Percentiles rank a stretch among this genome's conserved stretches.
phyloP scores from a whole-genome alignment of 2,797 vertebrate species.

The Sandelia bainsii region DNA sequence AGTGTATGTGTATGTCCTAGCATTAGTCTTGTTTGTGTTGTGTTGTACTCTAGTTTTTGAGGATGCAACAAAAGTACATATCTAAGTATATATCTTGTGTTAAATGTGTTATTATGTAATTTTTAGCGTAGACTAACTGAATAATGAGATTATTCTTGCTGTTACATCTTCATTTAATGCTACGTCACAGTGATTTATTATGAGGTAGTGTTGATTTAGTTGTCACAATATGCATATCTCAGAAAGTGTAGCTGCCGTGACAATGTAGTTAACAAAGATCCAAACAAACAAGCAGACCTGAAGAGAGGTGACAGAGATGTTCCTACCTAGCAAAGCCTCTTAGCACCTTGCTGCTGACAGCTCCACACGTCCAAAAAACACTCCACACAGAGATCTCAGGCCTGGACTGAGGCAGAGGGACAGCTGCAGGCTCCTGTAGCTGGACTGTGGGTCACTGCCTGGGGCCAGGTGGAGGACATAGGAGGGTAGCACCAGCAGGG shows the following conservation, averaged over 20 bases:
- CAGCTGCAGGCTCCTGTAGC: constrained; percentile 31
- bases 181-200: not conserved
- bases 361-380: constrained; percentile 29
- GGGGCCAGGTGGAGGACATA: constrained; percentile 37
- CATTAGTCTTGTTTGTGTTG: not conserved
- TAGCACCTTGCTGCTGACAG: constrained; percentile 75
- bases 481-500: constrained; percentile 44
- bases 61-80: too few species aligned
- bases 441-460: constrained; percentile 26
- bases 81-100: too few species aligned
- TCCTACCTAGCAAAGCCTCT: constrained; percentile 75
- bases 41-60: too few species aligned
- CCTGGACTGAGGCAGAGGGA: not conserved
- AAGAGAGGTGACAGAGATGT: constrained; percentile 68
- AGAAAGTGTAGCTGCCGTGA: not conserved
- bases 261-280: not conserved
- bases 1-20: not conserved
- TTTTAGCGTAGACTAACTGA: not conserved
- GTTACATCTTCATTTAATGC: not conserved
- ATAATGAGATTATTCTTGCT: not conserved
- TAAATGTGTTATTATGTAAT: too few species aligned
- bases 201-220: not conserved
- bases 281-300: constrained; percentile 20
- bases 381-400: constrained; percentile 2
- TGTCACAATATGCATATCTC: not conserved